Base-by-base conservation (phyloP, 2,888 invertebrate species). In the Archips xylosteana region DNA sequence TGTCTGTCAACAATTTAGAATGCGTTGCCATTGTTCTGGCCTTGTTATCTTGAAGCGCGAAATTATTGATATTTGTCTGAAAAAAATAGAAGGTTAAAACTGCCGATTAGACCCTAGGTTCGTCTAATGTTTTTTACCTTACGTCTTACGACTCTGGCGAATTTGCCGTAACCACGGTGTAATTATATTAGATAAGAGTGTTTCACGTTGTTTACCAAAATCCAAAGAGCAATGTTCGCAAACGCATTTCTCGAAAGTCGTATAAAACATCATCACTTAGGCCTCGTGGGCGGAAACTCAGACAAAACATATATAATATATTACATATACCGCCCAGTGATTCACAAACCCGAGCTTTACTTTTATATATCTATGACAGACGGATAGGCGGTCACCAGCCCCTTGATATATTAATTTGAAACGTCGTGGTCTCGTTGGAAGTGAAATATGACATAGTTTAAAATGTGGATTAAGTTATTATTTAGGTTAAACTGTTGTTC, bases 291-390 rank as follows among this genome's bases (percentile, higher is more conserved):
- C 81, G 84, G 78, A 54, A 74, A 74, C 75, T 70, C 80, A 87
- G 86, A 87, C 87, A 83, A 79, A 87, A 86, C 84, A 85, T 82
- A 87, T 87, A 82, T 81, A 81, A 85, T 86, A 85, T 82, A 81
- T 65, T 65, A 60, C 34, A 59, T 63, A 13, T 47, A 32, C n/a
- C 47, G 32, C 42, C 49, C 49, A 62, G 78, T 81, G 78, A 81
- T 78, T 86, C 86, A 71, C 36, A 39, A 39, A 59, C 51, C 23
- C 23, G 23, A 51, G 49, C 5, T 57, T 15, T 36, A 60, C 59
- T 13, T 63, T 63, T 47, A 47, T 68, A 57, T 9, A 62, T 39
- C 32, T 13, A 61, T 72, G 72, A 70, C 71, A 73, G 75, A 72
- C 72, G 67, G 75, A 75, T 71, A 70, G 71, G 69, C 68, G 75